These are phyloP conservation scores for Nixonia krombeini DNA, from an alignment of 1,140 invertebrate species.

Conservation along the genomic window DNA sequence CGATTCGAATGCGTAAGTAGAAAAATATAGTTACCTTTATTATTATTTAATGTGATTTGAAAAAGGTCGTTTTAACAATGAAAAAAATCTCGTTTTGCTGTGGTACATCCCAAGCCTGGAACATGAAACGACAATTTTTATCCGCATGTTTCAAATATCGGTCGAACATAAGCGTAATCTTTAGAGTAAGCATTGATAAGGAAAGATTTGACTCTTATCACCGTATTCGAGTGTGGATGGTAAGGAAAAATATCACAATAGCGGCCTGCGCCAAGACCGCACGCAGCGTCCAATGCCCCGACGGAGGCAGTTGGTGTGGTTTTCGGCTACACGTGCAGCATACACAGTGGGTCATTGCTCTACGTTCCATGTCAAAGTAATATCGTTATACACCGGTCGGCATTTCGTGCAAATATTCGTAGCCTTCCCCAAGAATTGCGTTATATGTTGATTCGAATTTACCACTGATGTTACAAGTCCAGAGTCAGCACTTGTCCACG, in stretches of 20 bases:
- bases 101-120: too few relatives aligned
- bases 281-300: slow-evolving; percentile 62
- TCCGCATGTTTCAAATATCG: too few relatives aligned
- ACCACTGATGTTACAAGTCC: neutral
- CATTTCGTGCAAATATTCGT: slow-evolving; percentile 40
- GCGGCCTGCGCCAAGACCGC: slow-evolving; percentile 26
- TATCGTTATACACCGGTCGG: slow-evolving; percentile 52
- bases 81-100: too few relatives aligned
- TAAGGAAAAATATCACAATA: slow-evolving; percentile 29
- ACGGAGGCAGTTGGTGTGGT: slow-evolving; percentile 60
- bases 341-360: slow-evolving; percentile 68
- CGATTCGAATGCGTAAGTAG: too few relatives aligned
- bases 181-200: too few relatives aligned
- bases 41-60: too few relatives aligned
- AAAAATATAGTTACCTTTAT: too few relatives aligned
- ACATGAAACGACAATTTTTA: too few relatives aligned
- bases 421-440: slow-evolving; percentile 40
- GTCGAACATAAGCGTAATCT: too few relatives aligned
- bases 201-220: too few relatives aligned
- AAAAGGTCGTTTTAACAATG: too few relatives aligned
- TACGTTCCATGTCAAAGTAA: slow-evolving; percentile 51
- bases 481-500: neutral
- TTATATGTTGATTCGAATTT: neutral
- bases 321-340: slow-evolving; percentile 64
- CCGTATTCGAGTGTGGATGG: too few relatives aligned